Evolutionary conservation across 2,888 invertebrate species (phyloP), one percentile per base, ranked within the genome.

Genomic region (Cheilosia impressa): DNA sequence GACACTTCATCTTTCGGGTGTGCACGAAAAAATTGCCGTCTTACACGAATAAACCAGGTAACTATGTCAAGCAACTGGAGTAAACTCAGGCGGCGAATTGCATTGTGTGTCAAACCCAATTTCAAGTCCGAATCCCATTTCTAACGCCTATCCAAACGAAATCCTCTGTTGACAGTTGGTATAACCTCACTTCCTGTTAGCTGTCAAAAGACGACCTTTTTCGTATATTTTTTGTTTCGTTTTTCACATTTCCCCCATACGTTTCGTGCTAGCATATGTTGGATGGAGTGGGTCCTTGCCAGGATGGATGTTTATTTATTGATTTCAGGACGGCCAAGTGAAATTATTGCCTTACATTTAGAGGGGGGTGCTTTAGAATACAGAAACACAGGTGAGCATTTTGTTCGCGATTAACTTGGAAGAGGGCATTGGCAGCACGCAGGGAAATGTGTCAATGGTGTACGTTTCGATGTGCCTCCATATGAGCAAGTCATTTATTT

Each of bases 171-270:
- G 84, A 84, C 84, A 84, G 80, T 66, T 80, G 71, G 69, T 58
- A 76, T 84, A 84, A 84, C 84, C 84, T 71, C 75, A 84, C 75
- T 84, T 84, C 75, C 75, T 80, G 55, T 7, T 80, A 75, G 65
- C 80, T 80, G 84, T 84, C 84, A 84, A 76, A 75, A 65, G 34
- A 38, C 45, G 65, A 71, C 76, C 77, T 71, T 77, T 60, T 71
- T 69, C 69, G 58, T 57, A 22, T 31, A 58, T 69, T 76, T 69
- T 65, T 82, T 77, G 43, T 71, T 82, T 65, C 71, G 50, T 57
- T 66, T 82, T 62, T 77, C 45, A 52, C 53, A 41, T 15, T 45
- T 10, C 41, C 31, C 24, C 47, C 50, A 62, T 31, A 47, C 3
- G 47, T 69, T 76, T 69, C 34, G 34, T 52, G 50, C 31, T 50